These are phyloP conservation scores for Drosophila quinaria DNA, from an alignment of 2,888 invertebrate genomes.

Conservation along the genomic window DNA sequence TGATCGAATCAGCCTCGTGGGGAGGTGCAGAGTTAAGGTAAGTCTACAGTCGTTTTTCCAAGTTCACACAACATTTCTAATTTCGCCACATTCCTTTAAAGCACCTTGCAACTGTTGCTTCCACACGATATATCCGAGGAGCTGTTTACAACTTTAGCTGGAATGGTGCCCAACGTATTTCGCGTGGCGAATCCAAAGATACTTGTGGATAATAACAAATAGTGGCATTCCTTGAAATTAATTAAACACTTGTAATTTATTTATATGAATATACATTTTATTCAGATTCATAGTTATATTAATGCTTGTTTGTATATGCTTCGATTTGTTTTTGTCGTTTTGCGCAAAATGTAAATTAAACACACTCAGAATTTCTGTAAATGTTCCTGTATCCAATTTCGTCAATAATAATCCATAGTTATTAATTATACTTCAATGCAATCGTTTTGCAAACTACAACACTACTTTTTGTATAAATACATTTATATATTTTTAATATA, in stretches of 20 bases:
- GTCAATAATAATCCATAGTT: constrained; percentile 59
- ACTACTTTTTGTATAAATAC: constrained; percentile 67
- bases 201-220: constrained; percentile 87
- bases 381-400: constrained; percentile 82
- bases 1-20: constrained; percentile 99
- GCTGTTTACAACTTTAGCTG: constrained; percentile 92
- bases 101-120: constrained; percentile 87
- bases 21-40: constrained; percentile 96
- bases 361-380: constrained; percentile 80
- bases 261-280: constrained; percentile 75
- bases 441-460: constrained; percentile 70
- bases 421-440: constrained; percentile 60
- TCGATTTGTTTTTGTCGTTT: constrained; percentile 57
- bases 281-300: constrained; percentile 69
- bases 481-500: constrained; percentile 45
- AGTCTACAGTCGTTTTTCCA: neutral
- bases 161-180: constrained; percentile 97
- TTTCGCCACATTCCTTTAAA: constrained; percentile 34
- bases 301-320: constrained; percentile 63
- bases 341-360: constrained; percentile 67
- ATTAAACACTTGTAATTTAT: constrained; percentile 53
- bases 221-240: constrained; percentile 28
- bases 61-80: neutral
- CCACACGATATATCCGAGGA: constrained; percentile 94
- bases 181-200: constrained; percentile 97